phyloP scores from a whole-genome alignment of 2,113 vertebrate genomes.

The Lathamus discolor region DNA sequence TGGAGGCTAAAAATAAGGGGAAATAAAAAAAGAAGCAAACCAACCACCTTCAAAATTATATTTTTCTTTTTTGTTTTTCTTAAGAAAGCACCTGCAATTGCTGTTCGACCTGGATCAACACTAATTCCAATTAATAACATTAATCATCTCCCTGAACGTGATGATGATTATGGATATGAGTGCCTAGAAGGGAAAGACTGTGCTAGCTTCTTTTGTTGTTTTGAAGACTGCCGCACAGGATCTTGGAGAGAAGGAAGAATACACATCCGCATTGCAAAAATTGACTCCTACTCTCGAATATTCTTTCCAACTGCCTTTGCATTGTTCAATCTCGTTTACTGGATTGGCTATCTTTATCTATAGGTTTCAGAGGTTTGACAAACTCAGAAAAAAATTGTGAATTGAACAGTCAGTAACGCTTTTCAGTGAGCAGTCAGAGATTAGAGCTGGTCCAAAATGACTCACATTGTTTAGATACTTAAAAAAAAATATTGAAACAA shows the following conservation, averaged over 20 bases:
- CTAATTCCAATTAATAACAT: constrained; percentile 91
- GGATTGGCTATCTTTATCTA: constrained; percentile 95
- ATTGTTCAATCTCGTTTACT: constrained; percentile 95
- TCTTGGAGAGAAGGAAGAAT: constrained; percentile 93
- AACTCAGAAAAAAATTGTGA: constrained; percentile 26
- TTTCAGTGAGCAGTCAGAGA: neutral
- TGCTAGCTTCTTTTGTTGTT: constrained; percentile 94
- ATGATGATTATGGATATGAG: constrained; percentile 85
- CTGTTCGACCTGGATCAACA: constrained; percentile 86
- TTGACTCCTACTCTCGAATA: constrained; percentile 93
- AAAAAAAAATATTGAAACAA: constrained; percentile 20
- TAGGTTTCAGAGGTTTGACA: constrained; percentile 66
- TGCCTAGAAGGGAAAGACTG: constrained; percentile 97
- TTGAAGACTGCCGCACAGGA: constrained; percentile 93
- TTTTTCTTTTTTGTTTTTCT: neutral
- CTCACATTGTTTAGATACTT: neutral
- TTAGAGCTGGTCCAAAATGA: constrained; percentile 10
- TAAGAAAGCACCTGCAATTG: constrained; percentile 79
- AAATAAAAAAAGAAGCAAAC: neutral
- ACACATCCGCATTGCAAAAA: constrained; percentile 95
- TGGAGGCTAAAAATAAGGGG: neutral
- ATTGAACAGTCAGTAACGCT: neutral
- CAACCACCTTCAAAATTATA: neutral
- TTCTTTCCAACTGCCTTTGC: constrained; percentile 97
- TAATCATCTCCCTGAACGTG: constrained; percentile 81